Conservation (phyloP, 2,113 vertebrate genomes). For the Serilophus lunatus region DNA sequence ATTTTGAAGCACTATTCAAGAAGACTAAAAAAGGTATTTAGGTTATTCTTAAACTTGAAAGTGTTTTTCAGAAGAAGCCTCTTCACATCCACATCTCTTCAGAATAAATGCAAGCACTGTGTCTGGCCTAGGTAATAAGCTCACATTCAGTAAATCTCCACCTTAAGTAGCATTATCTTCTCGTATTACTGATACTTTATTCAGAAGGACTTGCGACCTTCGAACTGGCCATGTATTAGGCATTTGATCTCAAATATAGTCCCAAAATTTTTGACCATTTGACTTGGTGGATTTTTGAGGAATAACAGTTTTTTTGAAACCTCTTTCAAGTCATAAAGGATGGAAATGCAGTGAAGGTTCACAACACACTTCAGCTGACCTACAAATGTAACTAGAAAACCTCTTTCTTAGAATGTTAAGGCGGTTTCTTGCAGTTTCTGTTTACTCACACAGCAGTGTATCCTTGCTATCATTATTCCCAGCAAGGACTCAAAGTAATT, state of each 20-base stretch:
- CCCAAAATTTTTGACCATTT: not conserved
- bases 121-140: not conserved
- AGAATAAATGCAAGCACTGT: not conserved
- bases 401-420: not conserved
- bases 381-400: not conserved
- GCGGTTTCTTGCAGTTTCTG: not conserved
- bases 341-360: not conserved
- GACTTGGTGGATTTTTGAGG: not conserved
- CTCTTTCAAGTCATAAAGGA: not conserved
- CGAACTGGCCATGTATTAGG: not conserved
- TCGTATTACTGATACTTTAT: not conserved
- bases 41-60: not conserved
- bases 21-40: not conserved
- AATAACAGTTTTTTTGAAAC: not conserved
- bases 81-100: not conserved
- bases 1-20: not conserved
- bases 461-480: not conserved
- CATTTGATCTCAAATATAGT: not conserved
- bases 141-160: not conserved
- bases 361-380: not conserved
- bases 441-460: not conserved
- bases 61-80: not conserved
- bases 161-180: not conserved
- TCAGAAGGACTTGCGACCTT: not conserved
- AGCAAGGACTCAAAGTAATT: not conserved